Base-by-base conservation (phyloP, 2,888 invertebrate species). In the Smittia sp. region DNA sequence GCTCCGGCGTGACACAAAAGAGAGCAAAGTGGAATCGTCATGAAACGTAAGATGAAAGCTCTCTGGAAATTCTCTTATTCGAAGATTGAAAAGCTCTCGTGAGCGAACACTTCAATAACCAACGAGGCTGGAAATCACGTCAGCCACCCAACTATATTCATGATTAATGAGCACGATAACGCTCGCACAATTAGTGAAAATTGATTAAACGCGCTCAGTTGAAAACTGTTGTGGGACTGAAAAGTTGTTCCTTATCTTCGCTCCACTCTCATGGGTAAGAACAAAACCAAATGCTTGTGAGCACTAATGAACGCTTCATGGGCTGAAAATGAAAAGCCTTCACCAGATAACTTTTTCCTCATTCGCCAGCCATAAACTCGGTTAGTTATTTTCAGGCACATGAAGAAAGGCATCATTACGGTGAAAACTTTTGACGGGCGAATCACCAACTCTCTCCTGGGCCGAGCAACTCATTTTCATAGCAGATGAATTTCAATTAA, bases 401-500 rank as follows among this genome's bases (percentile, higher is more conserved):
- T 6, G 32, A 32, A 32, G 32, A 32, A 9, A 32, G 32, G 32
- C 32, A 32, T 32, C 32, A 32, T 32, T 32, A 32, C 32, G 32
- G 32, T 32, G 32, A 9, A 32, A 32, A 32, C 32, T 32, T 32
- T 32, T 32, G 32, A 32, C 32, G 32, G 32, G 32, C 3, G 32
- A 32, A n/a, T n/a, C n/a, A n/a, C n/a, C n/a, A n/a, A 32, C 4
- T 32, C 32, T 32, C 32, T n/a, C 32, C 32, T 32, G 32, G 32
- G 32, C 32, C 32, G 32, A 32, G 32, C 22, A 58, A 22, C 58
- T 4, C 18, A 58, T 58, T 22, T 58, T 58, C 58, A 58, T 58
- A 22, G 58, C 22, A 58, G 63, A 63, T 63, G 27, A 63, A 27
- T 63, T 63, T 63, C 63, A 63, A 63, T 63, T 63, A 63, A 63